Conservation (phyloP, 2,888 invertebrate species). For the Cerceris rybyensis region DNA sequence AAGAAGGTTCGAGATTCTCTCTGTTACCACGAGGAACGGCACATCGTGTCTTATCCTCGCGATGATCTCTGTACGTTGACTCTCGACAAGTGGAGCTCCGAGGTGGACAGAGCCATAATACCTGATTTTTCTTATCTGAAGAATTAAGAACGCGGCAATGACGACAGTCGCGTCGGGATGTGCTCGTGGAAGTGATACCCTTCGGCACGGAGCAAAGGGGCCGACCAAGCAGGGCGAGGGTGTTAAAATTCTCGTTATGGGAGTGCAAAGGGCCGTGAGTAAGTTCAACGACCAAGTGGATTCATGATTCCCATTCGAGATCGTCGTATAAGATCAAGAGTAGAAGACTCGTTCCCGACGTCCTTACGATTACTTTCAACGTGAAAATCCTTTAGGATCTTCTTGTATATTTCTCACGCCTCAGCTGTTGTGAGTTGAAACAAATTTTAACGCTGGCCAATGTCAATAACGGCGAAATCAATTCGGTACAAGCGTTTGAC, state of each 20-base stretch:
- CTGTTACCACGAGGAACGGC: conserved; percentile 46
- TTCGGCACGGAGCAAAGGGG: conserved; percentile 58
- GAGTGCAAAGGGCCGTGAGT: conserved; percentile 56
- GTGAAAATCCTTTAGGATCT: conserved; percentile 41
- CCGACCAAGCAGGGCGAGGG: conserved; percentile 62
- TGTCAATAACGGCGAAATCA: background rate
- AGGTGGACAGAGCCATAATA: conserved; percentile 42
- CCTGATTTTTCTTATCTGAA: conserved; percentile 62
- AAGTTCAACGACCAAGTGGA: conserved; percentile 72
- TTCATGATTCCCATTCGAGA: conserved; percentile 66
- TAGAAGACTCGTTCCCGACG: conserved; percentile 47
- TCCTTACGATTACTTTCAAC: conserved; percentile 42
- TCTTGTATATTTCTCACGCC: conserved; percentile 51
- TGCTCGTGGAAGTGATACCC: conserved; percentile 60
- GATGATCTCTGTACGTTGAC: conserved; percentile 55
- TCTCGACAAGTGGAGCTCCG: conserved; percentile 56
- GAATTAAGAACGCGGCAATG: conserved; percentile 61
- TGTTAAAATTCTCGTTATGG: conserved; percentile 68
- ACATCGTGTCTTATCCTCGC: conserved; percentile 48
- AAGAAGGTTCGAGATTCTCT: conserved; percentile 48
- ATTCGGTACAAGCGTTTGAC: background rate
- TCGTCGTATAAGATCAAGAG: conserved; percentile 62
- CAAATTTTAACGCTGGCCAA: background rate
- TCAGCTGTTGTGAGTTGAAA: conserved; percentile 8
- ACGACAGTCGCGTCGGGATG: conserved; percentile 40